Evolutionary conservation across 92 coral and sea anemone genomes (phyloP).

Genomic region (Montipora capitata): DNA sequence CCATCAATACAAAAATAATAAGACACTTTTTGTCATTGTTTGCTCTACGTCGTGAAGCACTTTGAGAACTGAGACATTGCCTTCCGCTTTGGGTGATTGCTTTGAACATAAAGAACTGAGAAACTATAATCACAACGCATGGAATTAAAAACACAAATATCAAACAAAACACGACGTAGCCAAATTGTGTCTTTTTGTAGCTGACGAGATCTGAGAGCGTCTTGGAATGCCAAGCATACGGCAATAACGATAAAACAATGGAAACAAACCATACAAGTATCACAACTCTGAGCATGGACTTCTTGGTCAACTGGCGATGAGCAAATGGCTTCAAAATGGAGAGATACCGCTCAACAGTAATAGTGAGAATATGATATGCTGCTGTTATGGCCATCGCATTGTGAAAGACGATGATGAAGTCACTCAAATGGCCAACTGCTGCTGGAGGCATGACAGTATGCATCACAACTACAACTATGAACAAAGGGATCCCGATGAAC

Average conservation of each 20-base stretch:
- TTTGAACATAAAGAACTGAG: slow-evolving; percentile 69
- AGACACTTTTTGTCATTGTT: slow-evolving; percentile 55
- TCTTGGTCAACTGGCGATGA: slow-evolving; percentile 77
- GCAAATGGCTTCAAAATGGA: slow-evolving; percentile 76
- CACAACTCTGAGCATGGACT: slow-evolving; percentile 40
- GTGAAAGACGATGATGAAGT: slow-evolving; percentile 17
- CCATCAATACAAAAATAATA: slow-evolving; percentile 72
- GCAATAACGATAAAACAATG: slow-evolving; percentile 60
- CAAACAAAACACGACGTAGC: slow-evolving; percentile 72
- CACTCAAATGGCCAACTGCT: not conserved
- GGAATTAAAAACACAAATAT: slow-evolving; percentile 78
- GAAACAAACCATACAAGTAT: slow-evolving; percentile 77
- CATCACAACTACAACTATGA: slow-evolving; percentile 15
- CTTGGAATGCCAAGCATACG: slow-evolving; percentile 67
- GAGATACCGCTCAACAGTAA: slow-evolving; percentile 81
- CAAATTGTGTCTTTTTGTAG: slow-evolving; percentile 38
- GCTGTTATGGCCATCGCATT: slow-evolving; percentile 73
- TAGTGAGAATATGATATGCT: slow-evolving; percentile 81
- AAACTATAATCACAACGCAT: slow-evolving; percentile 73
- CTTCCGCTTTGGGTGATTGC: slow-evolving; percentile 50
- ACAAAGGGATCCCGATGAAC: slow-evolving; percentile 63
- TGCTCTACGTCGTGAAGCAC: slow-evolving; percentile 10
- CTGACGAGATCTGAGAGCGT: not conserved
- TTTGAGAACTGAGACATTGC: not conserved
- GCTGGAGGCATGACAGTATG: not conserved